Base-by-base conservation (phyloP, 2,797 vertebrate species). In the Mormyrus hasselquistii region DNA sequence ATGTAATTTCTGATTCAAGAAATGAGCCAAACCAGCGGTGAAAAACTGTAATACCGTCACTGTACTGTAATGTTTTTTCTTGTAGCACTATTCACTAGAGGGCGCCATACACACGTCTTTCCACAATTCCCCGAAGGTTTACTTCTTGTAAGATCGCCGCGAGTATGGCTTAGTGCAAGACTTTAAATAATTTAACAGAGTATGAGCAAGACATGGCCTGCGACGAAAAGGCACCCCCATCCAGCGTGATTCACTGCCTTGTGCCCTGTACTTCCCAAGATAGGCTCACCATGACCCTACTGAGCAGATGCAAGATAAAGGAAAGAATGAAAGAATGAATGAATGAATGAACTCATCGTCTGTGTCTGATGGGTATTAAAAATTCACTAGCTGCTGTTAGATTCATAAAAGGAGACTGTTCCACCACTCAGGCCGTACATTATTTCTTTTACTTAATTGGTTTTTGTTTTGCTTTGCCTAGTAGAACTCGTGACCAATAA, bases 111-210 rank as follows among this genome's bases (percentile, higher is more conserved):
- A n/a, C 76, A 82, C 41, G 76, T 47, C 41, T 82, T 82, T 41
- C 38, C 41, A 47, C 19, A 82, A 2, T 19, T 47, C 41, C 76
- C 34, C n/a, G 3, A 82, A 9, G 34, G 34, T 16, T 41, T n/a
- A 47, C 34, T 82, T 41, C 41, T 19, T 7, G 41, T 82, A 82
- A 82, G 16, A 47, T 82, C 14, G 76, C 76, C 38, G 38, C 16
- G 12, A 19, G 19, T 82, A 82, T 82, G 47, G n/a, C 41, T 16
- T 44, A 19, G 41, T n/a, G n/a, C 6, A 41, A 82, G 1, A 82
- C 76, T 44, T 41, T 82, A 82, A 82, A 82, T 82, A 41, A 82
- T 82, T 47, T 82, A 82, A 82, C 19, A 82, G 76, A n/a, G 41
- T 82, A 82, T 82, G 41, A 82, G 76, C 34, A 82, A 82, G 38